Evolutionary conservation across 2,888 invertebrate genomes (phyloP).

Genomic region (Diarsia brunnea): DNA sequence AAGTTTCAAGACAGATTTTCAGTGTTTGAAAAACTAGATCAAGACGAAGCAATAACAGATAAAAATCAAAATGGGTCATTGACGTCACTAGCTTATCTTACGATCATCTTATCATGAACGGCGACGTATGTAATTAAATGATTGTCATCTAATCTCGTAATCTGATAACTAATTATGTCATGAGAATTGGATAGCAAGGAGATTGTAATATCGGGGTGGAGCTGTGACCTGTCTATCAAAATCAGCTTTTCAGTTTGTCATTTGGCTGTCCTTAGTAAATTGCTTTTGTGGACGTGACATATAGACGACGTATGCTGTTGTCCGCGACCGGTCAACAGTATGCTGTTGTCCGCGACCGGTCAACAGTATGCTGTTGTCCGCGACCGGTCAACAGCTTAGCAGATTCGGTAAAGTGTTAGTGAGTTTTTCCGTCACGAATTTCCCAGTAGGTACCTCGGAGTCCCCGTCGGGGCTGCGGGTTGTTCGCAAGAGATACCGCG

Average conservation of each 20-base stretch:
- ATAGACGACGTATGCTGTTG: too few species aligned
- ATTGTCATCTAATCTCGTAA: slow-evolving; percentile 8
- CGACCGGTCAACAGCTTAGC: too few species aligned
- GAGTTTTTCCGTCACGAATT: too few species aligned
- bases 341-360: too few species aligned
- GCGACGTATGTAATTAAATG: slow-evolving; percentile 11
- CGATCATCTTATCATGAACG: slow-evolving; percentile 12
- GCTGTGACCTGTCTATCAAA: background rate
- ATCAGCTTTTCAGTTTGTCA: background rate
- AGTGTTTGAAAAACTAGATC: background rate
- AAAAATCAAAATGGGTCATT: slow-evolving; percentile 12
- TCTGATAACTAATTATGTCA: slow-evolving; percentile 12
- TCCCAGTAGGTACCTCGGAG: too few species aligned
- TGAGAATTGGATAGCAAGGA: background rate
- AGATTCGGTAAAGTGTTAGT: too few species aligned
- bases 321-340: too few species aligned
- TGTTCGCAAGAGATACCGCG: too few species aligned
- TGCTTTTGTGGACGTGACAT: too few species aligned
- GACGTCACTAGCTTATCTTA: slow-evolving; percentile 3
- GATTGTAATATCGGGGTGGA: too few species aligned
- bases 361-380: too few species aligned
- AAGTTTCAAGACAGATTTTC: background rate
- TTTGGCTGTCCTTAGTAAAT: background rate
- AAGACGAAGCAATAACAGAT: background rate
- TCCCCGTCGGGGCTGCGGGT: too few species aligned